Conservation (phyloP, 2,797 vertebrate species). For the Cynopterus sphinx region DNA sequence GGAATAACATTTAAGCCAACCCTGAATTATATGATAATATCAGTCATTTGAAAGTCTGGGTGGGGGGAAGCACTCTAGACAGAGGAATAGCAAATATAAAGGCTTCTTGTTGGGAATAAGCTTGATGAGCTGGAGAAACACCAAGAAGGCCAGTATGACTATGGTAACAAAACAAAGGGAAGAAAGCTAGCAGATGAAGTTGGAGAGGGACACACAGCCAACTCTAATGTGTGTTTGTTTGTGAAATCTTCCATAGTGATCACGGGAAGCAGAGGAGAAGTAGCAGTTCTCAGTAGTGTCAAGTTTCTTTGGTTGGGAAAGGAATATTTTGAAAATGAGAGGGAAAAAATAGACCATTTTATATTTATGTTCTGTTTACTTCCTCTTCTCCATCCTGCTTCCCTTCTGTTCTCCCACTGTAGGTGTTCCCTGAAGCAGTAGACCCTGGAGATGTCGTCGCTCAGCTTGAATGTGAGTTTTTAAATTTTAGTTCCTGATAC, state of each 20-base stretch:
- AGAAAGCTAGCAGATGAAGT: neutral
- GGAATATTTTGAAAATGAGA: neutral
- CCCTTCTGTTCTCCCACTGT: neutral
- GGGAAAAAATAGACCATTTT: neutral
- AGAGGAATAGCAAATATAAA: slow-evolving; percentile 10
- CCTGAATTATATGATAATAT: neutral
- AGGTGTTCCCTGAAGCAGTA: slow-evolving; percentile 91
- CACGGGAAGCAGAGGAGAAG: neutral
- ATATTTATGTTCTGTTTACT: neutral
- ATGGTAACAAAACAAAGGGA: neutral
- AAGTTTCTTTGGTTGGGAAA: slow-evolving; percentile 33
- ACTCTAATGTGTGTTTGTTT: neutral
- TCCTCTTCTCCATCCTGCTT: neutral
- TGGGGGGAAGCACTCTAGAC: neutral
- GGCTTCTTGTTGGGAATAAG: neutral
- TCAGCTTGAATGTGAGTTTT: slow-evolving; percentile 92
- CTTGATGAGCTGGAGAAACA: neutral
- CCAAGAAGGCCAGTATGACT: neutral
- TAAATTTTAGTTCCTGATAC: neutral
- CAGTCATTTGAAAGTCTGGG: neutral
- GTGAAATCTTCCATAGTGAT: neutral
- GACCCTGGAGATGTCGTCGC: slow-evolving; percentile 94
- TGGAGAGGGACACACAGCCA: neutral
- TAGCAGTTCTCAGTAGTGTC: neutral
- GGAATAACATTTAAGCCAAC: neutral